phyloP scores from a whole-genome alignment of 1,140 invertebrate species.

The Bombus cullumanus region DNA sequence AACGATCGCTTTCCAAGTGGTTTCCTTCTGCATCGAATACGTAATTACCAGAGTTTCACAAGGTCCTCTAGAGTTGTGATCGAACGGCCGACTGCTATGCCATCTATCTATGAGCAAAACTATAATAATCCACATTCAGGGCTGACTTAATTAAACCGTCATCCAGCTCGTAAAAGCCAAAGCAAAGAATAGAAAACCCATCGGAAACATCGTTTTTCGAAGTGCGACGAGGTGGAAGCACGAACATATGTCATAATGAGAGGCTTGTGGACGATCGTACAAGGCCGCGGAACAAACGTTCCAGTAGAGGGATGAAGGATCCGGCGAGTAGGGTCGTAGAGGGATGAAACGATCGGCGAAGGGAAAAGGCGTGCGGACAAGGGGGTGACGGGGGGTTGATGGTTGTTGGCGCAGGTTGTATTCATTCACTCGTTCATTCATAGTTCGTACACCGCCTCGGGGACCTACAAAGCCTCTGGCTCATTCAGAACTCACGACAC shows the following conservation, averaged over 20 bases:
- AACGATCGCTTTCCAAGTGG: background rate
- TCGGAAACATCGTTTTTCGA: background rate
- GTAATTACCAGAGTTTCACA: constrained; percentile 1
- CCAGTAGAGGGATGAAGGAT: constrained; percentile 33
- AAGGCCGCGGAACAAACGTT: constrained; percentile 30
- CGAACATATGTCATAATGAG: constrained; percentile 5
- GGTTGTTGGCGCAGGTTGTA: constrained; percentile 66
- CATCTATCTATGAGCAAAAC: background rate
- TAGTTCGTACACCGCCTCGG: constrained; percentile 69
- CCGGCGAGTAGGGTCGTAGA: constrained; percentile 38
- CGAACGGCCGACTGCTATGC: background rate
- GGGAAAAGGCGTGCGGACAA: constrained; percentile 47
- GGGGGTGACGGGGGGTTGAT: constrained; percentile 15
- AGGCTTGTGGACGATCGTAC: constrained; percentile 11
- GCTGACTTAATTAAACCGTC: background rate
- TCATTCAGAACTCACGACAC: constrained; percentile 70
- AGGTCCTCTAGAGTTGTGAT: background rate
- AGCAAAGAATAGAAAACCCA: background rate
- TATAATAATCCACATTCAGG: background rate
- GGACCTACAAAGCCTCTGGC: constrained; percentile 68
- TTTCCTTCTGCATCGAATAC: constrained; percentile 4
- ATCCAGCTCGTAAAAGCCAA: background rate
- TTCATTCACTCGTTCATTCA: constrained; percentile 71
- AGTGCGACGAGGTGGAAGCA: background rate
- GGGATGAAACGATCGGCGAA: constrained; percentile 49